A percentile compares a stretch with the other conserved stretches of the same genome.
These are phyloP conservation scores for Atherix ibis DNA, from an alignment of 2,888 invertebrate genomes.

Conservation along the genomic window DNA sequence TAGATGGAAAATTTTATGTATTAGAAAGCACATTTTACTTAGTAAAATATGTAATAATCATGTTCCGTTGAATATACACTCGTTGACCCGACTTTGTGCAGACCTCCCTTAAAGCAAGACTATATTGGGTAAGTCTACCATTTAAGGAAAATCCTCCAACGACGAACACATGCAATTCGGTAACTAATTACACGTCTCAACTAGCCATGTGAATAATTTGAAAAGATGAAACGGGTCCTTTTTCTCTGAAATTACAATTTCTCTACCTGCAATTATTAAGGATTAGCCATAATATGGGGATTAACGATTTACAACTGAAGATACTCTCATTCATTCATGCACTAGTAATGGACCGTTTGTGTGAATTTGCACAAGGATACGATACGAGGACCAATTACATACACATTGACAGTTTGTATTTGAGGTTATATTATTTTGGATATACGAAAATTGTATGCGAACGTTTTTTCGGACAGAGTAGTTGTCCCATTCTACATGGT, in stretches of 20 bases:
- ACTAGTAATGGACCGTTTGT: no score
- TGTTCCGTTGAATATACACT: no score
- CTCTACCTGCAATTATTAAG: conserved; percentile 13
- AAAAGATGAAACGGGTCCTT: background rate
- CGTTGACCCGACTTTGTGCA: no score
- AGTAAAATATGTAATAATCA: no score
- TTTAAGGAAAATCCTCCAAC: no score
- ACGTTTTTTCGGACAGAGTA: no score
- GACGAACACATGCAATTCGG: background rate
- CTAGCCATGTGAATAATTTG: background rate
- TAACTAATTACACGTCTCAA: background rate
- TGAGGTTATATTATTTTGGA: background rate
- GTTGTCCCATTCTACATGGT: no score
- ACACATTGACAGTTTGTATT: background rate
- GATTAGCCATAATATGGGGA: conserved; percentile 13
- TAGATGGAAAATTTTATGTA: no score
- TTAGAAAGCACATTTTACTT: no score
- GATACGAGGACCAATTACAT: background rate
- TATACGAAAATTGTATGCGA: no score
- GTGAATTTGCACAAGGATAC: background rate
- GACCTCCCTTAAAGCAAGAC: no score
- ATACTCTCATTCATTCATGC: conserved; percentile 1
- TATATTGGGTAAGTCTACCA: no score
- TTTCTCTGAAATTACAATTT: conserved; percentile 11
- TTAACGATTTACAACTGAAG: conserved; percentile 10